phyloP scores from a whole-genome alignment of 1,140 invertebrate species.

The Archegozetes longisetosus region DNA sequence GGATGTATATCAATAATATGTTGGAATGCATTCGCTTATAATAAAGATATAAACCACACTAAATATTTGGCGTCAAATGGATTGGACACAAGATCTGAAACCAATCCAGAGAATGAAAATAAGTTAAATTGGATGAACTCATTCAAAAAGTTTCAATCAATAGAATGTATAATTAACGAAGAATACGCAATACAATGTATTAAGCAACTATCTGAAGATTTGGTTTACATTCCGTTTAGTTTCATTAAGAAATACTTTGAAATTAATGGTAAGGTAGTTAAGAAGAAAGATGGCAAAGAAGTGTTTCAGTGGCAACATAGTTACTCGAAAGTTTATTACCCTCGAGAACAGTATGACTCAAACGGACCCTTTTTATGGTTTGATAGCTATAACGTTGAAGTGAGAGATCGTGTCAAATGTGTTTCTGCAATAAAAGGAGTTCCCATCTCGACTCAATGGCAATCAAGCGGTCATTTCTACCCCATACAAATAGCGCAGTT shows the following conservation, averaged over 20 bases:
- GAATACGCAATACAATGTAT: slow-evolving; percentile 67
- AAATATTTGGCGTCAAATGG: too few relatives aligned
- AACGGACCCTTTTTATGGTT: slow-evolving; percentile 84
- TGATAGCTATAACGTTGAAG: slow-evolving; percentile 93
- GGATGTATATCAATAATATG: too few relatives aligned
- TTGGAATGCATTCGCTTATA: too few relatives aligned
- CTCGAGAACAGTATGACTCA: slow-evolving; percentile 70
- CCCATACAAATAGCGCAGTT: slow-evolving; percentile 98
- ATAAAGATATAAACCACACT: too few relatives aligned
- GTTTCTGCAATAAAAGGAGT: slow-evolving; percentile 80
- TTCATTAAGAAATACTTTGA: slow-evolving; percentile 90
- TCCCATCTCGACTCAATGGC: slow-evolving; percentile 89
- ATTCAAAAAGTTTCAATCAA: slow-evolving; percentile 44
- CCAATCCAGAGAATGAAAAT: too few relatives aligned
- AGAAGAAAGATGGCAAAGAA: slow-evolving; percentile 15
- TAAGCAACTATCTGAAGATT: slow-evolving; percentile 32
- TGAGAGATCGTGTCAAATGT: slow-evolving; percentile 83
- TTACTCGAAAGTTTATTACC: slow-evolving; percentile 76
- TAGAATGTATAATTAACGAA: slow-evolving; percentile 78
- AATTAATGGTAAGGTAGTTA: slow-evolving; percentile 56
- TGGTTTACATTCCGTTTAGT: slow-evolving; percentile 76
- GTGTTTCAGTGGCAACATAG: slow-evolving; percentile 88
- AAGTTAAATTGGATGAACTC: too few relatives aligned
- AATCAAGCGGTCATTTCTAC: slow-evolving; percentile 63
- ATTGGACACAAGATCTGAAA: too few relatives aligned